Evolutionary conservation across 2,888 invertebrate genomes (phyloP), one percentile per base, ranked within the genome.

Genomic region (Cremastobaeus sp.): DNA sequence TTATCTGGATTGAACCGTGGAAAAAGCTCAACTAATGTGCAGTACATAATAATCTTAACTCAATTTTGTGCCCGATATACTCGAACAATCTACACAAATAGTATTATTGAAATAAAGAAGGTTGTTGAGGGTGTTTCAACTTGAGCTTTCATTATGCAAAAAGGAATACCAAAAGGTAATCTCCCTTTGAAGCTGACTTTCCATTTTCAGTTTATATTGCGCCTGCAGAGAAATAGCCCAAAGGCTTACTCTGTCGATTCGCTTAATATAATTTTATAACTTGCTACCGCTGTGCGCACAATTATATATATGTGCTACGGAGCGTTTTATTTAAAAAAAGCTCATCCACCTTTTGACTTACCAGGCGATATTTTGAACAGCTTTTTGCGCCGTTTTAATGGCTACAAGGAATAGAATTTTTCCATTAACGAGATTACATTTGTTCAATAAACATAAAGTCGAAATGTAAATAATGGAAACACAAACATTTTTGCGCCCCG

Each of bases 141-240:
- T 68, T 68, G 25, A 62, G 57, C 54, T 57, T 68, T 68, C 54
- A 74, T 74, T 64, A 64, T 64, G 48, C 68, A 62, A 64, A 64
- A 74, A 64, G 68, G 68, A 50, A 57, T 52, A 39, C 52, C 35
- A 18, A 74, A 69, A 68, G 62, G 57, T 68, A 74, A 74, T 74
- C 62, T 64, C 68, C 59, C 74, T 74, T 74, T 74, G 74, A 74
- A 37, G 64, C 62, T 59, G 52, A 74, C 74, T 69, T 74, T 59
- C 45, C 74, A 64, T 74, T 74, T 73, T 59, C 68, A 59, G 45
- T 68, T 65, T 68, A 52, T 64, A 73, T 60, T 48, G 59, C 68
- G 65, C 57, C 43, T 68, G 57, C 25, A 66, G 68, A 74, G 74
- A 74, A 69, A 74, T 74, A 74, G 66, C 73, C 55, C 62, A 48